phyloP scores from a whole-genome alignment of 2,113 vertebrate genomes.

The Solenodon paradoxus region DNA sequence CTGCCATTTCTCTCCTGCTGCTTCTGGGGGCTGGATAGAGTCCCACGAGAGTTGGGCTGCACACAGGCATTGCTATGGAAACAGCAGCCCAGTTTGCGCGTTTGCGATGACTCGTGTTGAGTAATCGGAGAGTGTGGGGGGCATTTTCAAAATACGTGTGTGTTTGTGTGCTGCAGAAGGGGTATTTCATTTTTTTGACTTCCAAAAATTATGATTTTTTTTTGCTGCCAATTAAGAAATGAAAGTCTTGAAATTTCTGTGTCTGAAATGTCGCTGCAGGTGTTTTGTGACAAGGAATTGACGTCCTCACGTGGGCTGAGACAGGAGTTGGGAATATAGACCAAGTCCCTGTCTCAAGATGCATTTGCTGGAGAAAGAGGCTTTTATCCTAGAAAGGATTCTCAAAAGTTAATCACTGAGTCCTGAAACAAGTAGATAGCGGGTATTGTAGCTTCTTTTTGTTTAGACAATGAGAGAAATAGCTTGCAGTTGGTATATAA shows the following conservation, averaged over 20 bases:
- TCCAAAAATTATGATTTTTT: slow-evolving; percentile 4
- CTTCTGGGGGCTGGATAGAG: slow-evolving; percentile 71
- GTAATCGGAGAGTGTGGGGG: not conserved
- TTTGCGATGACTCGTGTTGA: slow-evolving; percentile 44
- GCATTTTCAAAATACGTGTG: not conserved
- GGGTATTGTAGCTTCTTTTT: slow-evolving; percentile 50
- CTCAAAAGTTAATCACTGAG: slow-evolving; percentile 51
- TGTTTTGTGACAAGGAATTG: slow-evolving; percentile 9
- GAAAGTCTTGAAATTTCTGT: not conserved
- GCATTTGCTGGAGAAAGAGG: not conserved
- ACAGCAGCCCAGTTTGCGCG: slow-evolving; percentile 43
- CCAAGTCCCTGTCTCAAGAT: not conserved
- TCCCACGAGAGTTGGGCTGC: slow-evolving; percentile 71
- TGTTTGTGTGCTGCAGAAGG: not conserved
- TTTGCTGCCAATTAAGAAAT: not conserved
- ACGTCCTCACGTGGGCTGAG: not conserved
- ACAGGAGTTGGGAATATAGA: slow-evolving; percentile 21
- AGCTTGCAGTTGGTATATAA: slow-evolving; percentile 54
- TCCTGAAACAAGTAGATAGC: slow-evolving; percentile 39
- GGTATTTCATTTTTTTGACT: slow-evolving; percentile 21
- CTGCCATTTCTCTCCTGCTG: slow-evolving; percentile 19
- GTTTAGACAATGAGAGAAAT: slow-evolving; percentile 50
- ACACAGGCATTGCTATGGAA: slow-evolving; percentile 73
- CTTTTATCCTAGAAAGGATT: slow-evolving; percentile 45
- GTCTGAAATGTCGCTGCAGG: not conserved